A percentile compares a stretch with the other conserved stretches of the same genome.
Conservation (phyloP, 2,888 invertebrate species). For the Acrobasis repandana region DNA sequence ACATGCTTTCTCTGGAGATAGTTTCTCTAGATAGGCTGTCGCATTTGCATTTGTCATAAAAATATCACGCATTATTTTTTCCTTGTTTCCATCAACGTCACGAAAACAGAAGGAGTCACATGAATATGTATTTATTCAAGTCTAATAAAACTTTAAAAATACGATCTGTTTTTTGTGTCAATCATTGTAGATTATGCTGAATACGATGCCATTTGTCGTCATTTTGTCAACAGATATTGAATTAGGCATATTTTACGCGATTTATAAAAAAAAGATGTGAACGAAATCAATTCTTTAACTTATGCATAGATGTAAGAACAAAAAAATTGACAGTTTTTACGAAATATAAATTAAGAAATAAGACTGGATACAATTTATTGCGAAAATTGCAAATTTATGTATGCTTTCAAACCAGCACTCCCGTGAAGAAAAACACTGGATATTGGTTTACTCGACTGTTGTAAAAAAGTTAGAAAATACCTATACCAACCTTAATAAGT, state of each 20-base stretch:
- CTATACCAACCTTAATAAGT: too few relatives aligned
- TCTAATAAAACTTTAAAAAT: background rate
- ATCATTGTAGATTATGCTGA: slow-evolving; percentile 10
- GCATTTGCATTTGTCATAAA: slow-evolving; percentile 19
- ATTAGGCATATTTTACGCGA: background rate
- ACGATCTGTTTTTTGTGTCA: slow-evolving; percentile 9
- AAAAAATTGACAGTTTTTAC: too few relatives aligned
- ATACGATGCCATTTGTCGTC: slow-evolving; percentile 6
- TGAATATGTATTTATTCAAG: slow-evolving; percentile 10
- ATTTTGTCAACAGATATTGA: background rate
- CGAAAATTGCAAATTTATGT: too few relatives aligned
- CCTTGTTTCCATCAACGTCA: slow-evolving; percentile 9
- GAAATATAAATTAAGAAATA: too few relatives aligned
- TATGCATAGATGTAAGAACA: too few relatives aligned
- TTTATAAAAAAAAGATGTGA: background rate
- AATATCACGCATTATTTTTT: slow-evolving; percentile 4
- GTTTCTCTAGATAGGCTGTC: slow-evolving; percentile 6
- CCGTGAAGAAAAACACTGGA: too few relatives aligned
- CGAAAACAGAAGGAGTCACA: slow-evolving; percentile 4
- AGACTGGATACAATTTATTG: too few relatives aligned
- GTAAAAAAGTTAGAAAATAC: too few relatives aligned
- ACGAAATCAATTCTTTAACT: too few relatives aligned
- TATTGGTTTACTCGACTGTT: too few relatives aligned
- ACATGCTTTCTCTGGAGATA: slow-evolving; percentile 17
- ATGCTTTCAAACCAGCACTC: too few relatives aligned